Conservation (phyloP, 1,140 invertebrate genomes). For the Pseudobourletiella spinata region DNA sequence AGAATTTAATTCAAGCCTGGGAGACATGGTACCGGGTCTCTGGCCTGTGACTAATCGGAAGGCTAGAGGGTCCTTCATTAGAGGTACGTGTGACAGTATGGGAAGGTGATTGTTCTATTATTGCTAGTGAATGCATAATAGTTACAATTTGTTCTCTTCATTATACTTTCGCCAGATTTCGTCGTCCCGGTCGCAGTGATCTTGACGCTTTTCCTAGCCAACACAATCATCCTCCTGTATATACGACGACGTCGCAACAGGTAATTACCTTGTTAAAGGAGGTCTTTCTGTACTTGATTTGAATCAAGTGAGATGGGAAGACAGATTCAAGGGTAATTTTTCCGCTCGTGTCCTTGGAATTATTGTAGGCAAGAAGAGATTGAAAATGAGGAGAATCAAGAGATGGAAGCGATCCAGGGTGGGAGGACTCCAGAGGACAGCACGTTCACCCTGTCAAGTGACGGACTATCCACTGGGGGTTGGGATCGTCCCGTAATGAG, state of each 20-base stretch:
- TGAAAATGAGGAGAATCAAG: slow-evolving; percentile 26
- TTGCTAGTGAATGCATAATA: too few species aligned
- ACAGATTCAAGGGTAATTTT: neutral
- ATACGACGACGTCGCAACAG: slow-evolving; percentile 18
- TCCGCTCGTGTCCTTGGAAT: neutral
- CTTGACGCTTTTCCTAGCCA: slow-evolving; percentile 15
- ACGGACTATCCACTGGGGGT: neutral
- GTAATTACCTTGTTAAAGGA: slow-evolving; percentile 3
- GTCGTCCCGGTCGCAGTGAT: slow-evolving; percentile 19
- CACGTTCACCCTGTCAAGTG: slow-evolving; percentile 30
- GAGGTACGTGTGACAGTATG: neutral
- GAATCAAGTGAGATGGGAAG: neutral
- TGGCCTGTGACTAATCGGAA: slow-evolving; percentile 3
- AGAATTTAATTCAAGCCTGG: neutral
- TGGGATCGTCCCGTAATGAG: slow-evolving; percentile 14
- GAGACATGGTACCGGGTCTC: neutral
- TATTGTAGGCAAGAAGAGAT: slow-evolving; percentile 20
- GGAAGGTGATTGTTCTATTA: too few species aligned
- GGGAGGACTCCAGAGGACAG: slow-evolving; percentile 27
- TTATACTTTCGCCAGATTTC: slow-evolving; percentile 20
- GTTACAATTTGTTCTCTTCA: too few species aligned
- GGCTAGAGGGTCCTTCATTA: neutral
- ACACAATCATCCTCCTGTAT: slow-evolving; percentile 23
- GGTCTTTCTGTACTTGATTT: neutral
- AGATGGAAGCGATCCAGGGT: slow-evolving; percentile 26